phyloP scores from a whole-genome alignment of 2,113 vertebrate species.

The Vidua chalybeata region DNA sequence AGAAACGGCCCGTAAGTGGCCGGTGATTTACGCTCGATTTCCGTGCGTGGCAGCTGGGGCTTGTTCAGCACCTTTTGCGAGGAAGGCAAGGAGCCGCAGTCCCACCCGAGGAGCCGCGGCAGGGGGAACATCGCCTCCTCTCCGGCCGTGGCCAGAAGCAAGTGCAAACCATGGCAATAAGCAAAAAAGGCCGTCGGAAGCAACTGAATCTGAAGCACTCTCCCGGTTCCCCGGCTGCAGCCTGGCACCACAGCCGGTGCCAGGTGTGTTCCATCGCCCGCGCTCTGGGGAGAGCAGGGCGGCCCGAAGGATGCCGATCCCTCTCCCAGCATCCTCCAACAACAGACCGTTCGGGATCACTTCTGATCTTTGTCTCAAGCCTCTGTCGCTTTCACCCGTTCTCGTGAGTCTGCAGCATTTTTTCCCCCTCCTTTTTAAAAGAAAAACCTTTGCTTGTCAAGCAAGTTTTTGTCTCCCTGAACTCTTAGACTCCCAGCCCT shows the following conservation, averaged over 20 bases:
- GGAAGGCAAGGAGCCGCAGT: background rate
- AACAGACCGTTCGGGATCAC: background rate
- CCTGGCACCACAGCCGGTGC: no score
- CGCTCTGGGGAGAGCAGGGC: background rate
- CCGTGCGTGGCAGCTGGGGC: rapidly evolving
- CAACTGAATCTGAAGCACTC: background rate
- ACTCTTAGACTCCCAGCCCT: background rate
- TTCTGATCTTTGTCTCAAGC: background rate
- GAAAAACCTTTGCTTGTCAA: constrained; percentile 3
- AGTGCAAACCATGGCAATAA: background rate
- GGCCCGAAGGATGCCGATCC: background rate
- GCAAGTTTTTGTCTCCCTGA: background rate
- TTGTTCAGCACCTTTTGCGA: background rate
- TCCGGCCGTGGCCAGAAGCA: background rate
- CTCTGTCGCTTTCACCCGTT: background rate
- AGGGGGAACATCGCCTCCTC: background rate
- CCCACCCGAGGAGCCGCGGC: background rate
- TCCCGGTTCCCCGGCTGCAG: background rate
- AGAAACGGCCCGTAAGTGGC: background rate
- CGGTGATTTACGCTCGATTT: background rate
- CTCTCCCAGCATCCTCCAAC: background rate
- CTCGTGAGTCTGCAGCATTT: background rate
- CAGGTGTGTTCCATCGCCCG: background rate
- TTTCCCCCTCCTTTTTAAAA: background rate
- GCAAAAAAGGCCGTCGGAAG: background rate